phyloP scores from a whole-genome alignment of 2,888 invertebrate species.

The Melinaea menophilus region DNA sequence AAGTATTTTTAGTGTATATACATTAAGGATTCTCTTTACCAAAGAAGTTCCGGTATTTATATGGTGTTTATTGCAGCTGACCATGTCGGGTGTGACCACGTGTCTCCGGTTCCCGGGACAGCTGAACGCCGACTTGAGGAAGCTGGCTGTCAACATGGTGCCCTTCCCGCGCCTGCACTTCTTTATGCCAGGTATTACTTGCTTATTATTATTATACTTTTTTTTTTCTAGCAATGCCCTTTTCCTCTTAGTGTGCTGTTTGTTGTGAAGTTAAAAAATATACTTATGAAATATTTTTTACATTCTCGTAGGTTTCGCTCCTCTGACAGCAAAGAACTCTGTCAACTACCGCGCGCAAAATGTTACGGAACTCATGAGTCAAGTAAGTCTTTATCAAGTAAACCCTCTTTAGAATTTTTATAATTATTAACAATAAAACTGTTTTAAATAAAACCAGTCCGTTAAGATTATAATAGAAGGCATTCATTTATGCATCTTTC shows the following conservation, averaged over 20 bases:
- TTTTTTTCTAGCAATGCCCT: background rate
- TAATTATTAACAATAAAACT: background rate
- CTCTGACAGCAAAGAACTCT: constrained; percentile 85
- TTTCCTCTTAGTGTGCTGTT: no score
- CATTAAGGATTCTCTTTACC: background rate
- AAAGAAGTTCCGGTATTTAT: no score
- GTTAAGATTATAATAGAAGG: background rate
- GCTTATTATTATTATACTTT: background rate
- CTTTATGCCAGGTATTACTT: constrained; percentile 80
- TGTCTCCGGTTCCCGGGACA: constrained; percentile 94
- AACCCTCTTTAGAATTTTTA: background rate
- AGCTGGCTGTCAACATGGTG: constrained; percentile 94
- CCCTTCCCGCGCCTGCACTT: constrained; percentile 94
- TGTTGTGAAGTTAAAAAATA: background rate
- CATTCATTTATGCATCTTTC: background rate
- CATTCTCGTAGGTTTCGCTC: constrained; percentile 80
- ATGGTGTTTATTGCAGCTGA: constrained; percentile 53
- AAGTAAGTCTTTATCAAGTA: constrained; percentile 48
- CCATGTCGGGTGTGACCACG: constrained; percentile 88
- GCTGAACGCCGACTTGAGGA: constrained; percentile 91
- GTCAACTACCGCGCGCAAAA: constrained; percentile 84
- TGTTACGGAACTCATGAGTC: constrained; percentile 87
- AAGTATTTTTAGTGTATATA: no score
- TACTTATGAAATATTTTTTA: background rate
- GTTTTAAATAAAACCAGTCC: background rate